Base-by-base conservation (phyloP, 1,140 invertebrate genomes). In the Wiebesia pumilae region DNA sequence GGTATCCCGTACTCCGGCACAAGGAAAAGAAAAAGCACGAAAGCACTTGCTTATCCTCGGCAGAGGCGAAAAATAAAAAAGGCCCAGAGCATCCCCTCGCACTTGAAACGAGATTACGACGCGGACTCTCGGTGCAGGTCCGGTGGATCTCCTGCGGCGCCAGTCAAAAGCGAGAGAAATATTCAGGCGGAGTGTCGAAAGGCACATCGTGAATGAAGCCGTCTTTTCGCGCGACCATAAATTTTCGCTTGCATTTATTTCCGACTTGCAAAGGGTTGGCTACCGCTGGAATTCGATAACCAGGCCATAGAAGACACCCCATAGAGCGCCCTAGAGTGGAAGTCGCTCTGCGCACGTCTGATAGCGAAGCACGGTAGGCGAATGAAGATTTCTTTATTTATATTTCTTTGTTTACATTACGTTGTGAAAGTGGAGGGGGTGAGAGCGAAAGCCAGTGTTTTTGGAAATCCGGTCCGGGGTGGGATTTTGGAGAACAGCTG, bases 11-110 rank as follows among this genome's bases (percentile, higher is more conserved):
- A 27, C 58, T 24, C 58, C 21, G 27, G 24, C 58, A 27, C 24
- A n/a, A n/a, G n/a, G n/a, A n/a, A n/a, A n/a, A n/a, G 58, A 27
- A 83, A 54, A 75, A 75, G 43, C 81, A 21, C 62, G 40, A 75
- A 83, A 73, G 40, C 81, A 83, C 81, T 83, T 83, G 81, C 75
- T 75, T 83, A 71, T 30, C 58, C 58, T 62, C 24, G 58, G 3
- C 24, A 4, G 21, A 58, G 54, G 54, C 54, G 19, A 12, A 58
- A 58, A 21, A 19, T 10, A 24, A 24, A 62, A 10, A 62, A 62
- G 27, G 27, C 3, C 21, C 2, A 27, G 24, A 62, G 21, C 58
- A 62, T 62, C 58, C 58, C 58, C 58, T 62, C 58, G 51, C 43
- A 47, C 43, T 47, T 47, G 4, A 12, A 12, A 47, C n/a, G n/a